Conservation (phyloP, 2,888 invertebrate species). For the Tuta absoluta region DNA sequence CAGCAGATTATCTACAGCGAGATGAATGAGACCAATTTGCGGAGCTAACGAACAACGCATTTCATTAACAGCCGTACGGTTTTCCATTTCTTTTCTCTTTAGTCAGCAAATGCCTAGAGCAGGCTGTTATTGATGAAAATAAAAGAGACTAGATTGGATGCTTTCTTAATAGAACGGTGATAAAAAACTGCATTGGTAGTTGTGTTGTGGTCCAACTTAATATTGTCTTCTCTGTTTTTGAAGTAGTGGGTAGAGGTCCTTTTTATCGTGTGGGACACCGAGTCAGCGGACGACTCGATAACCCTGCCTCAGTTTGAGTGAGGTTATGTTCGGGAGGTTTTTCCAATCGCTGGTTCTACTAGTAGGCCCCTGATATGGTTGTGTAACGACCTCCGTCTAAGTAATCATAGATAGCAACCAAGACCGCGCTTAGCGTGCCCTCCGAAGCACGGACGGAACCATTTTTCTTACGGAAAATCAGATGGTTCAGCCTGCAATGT, state of each 20-base stretch:
- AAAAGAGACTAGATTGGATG: background rate
- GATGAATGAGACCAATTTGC: slow-evolving; percentile 56
- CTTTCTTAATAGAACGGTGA: background rate
- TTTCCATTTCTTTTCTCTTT: slow-evolving; percentile 1
- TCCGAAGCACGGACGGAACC: too few relatives aligned
- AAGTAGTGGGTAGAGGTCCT: background rate
- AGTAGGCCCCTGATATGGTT: too few relatives aligned
- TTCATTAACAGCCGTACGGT: slow-evolving; percentile 36
- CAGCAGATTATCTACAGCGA: slow-evolving; percentile 49
- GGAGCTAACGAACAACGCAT: slow-evolving; percentile 39
- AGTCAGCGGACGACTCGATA: too few relatives aligned
- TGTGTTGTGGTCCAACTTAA: background rate
- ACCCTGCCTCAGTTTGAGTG: too few relatives aligned
- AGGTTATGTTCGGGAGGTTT: too few relatives aligned
- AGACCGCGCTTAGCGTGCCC: too few relatives aligned
- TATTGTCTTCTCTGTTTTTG: background rate
- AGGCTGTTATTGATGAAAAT: background rate
- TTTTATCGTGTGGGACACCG: too few relatives aligned
- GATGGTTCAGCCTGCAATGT: too few relatives aligned
- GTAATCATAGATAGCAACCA: too few relatives aligned
- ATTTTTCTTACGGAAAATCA: too few relatives aligned
- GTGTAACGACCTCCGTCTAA: too few relatives aligned
- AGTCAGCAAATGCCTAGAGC: background rate
- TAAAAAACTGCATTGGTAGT: background rate
- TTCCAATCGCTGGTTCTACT: too few relatives aligned